phyloP scores from a whole-genome alignment of 2,113 vertebrate species.

The Aegotheles bennettii region DNA sequence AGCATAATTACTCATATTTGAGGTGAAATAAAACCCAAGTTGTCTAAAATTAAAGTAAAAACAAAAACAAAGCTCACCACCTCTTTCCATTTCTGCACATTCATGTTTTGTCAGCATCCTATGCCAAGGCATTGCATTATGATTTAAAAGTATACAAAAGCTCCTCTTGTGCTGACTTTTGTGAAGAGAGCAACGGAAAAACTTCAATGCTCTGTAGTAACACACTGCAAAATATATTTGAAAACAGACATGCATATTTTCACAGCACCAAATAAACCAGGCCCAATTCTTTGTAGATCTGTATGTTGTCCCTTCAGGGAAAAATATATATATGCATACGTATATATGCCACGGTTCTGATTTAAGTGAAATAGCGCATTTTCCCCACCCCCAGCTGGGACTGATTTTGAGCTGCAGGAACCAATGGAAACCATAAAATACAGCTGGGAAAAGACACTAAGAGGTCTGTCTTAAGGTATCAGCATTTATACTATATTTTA shows the following conservation, averaged over 20 bases:
- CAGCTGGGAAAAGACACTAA: slow-evolving; percentile 65
- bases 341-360: slow-evolving; percentile 67
- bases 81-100: slow-evolving; percentile 47
- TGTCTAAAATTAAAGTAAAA: slow-evolving; percentile 68
- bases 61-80: slow-evolving; percentile 50
- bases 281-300: slow-evolving; percentile 69
- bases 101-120: slow-evolving; percentile 62
- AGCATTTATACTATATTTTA: not conserved
- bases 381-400: slow-evolving; percentile 56
- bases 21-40: slow-evolving; percentile 61
- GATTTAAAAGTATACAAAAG: slow-evolving; percentile 66
- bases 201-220: slow-evolving; percentile 62
- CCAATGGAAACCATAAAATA: slow-evolving; percentile 64
- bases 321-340: not conserved
- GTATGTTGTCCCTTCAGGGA: slow-evolving; percentile 68
- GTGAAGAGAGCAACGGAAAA: slow-evolving; percentile 57
- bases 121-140: slow-evolving; percentile 45
- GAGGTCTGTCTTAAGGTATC: slow-evolving; percentile 38
- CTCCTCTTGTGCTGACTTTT: slow-evolving; percentile 55
- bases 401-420: slow-evolving; percentile 75
- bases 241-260: slow-evolving; percentile 55
- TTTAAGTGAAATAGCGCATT: slow-evolving; percentile 81
- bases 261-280: slow-evolving; percentile 55
- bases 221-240: slow-evolving; percentile 42
- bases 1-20: slow-evolving; percentile 77